Percentiles rank a stretch among this genome's conserved stretches.
Evolutionary conservation across 1,140 invertebrate species (phyloP).

Genomic region (Eriosoma lanigerum): DNA sequence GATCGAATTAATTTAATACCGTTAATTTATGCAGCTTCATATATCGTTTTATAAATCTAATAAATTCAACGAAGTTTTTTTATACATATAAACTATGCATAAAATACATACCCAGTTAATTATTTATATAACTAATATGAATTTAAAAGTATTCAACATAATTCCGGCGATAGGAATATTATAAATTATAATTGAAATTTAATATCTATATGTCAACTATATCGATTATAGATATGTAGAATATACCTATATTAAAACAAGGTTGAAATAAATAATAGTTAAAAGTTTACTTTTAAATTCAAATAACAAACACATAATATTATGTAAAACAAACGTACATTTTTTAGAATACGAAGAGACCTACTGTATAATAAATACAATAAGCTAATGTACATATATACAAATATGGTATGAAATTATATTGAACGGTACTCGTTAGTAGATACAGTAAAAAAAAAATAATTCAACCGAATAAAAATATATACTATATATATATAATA

Average conservation of each 20-base stretch:
- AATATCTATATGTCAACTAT: too few species aligned
- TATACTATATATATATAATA: background rate
- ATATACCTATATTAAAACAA: background rate
- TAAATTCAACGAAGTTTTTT: too few species aligned
- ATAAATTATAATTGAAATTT: too few species aligned
- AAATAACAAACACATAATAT: background rate
- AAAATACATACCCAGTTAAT: background rate
- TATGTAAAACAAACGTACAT: too few species aligned
- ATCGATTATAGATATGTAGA: too few species aligned
- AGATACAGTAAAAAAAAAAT: background rate
- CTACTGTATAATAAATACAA: too few species aligned
- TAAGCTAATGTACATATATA: too few species aligned
- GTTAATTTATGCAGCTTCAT: background rate
- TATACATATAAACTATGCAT: background rate
- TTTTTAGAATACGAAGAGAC: too few species aligned
- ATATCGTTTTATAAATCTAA: too few species aligned
- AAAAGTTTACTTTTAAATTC: background rate
- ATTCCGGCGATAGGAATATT: background rate
- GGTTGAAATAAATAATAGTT: background rate
- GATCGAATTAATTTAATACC: conserved; percentile 7
- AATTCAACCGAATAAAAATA: conserved; percentile 12
- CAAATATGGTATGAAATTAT: conserved; percentile 10
- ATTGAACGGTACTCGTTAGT: background rate
- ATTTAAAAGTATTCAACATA: background rate
- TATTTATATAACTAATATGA: background rate